A percentile compares a stretch with the other conserved stretches of the same genome.
phyloP scores from a whole-genome alignment of 2,888 invertebrate genomes.

The Steromphala cineraria region DNA sequence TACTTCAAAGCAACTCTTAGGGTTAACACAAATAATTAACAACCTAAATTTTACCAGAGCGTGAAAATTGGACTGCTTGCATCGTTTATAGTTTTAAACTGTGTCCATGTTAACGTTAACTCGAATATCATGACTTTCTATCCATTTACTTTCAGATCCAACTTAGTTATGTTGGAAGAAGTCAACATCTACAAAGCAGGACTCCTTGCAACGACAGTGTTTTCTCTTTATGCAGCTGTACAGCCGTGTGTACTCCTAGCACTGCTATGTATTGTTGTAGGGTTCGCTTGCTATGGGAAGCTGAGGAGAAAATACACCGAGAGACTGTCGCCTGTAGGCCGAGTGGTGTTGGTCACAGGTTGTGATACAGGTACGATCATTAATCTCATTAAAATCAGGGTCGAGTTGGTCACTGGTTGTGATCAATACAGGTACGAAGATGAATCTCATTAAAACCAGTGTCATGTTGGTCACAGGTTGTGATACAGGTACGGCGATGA shows the following conservation, averaged over 20 bases:
- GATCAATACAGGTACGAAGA: too few relatives aligned
- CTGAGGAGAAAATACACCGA: not conserved
- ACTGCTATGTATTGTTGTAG: not conserved
- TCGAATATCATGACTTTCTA: too few relatives aligned
- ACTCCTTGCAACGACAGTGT: not conserved
- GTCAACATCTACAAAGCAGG: not conserved
- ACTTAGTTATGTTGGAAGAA: not conserved
- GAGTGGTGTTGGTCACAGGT: not conserved
- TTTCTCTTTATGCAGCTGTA: not conserved
- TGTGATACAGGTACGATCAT: not conserved
- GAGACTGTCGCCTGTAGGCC: not conserved
- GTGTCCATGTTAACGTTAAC: too few relatives aligned
- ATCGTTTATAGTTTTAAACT: too few relatives aligned
- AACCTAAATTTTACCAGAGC: too few relatives aligned
- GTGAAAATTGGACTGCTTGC: too few relatives aligned
- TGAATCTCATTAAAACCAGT: too few relatives aligned
- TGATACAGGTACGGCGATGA: not conserved
- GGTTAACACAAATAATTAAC: too few relatives aligned
- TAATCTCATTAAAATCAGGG: too few relatives aligned
- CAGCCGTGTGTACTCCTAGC: not conserved
- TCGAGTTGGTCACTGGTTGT: too few relatives aligned
- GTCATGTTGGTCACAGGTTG: not conserved
- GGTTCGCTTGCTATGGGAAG: not conserved
- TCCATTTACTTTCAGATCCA: too few relatives aligned
- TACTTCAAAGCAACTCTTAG: too few relatives aligned